Evolutionary conservation across 2,797 vertebrate species (phyloP).

Genomic region (Rachycentron canadum): DNA sequence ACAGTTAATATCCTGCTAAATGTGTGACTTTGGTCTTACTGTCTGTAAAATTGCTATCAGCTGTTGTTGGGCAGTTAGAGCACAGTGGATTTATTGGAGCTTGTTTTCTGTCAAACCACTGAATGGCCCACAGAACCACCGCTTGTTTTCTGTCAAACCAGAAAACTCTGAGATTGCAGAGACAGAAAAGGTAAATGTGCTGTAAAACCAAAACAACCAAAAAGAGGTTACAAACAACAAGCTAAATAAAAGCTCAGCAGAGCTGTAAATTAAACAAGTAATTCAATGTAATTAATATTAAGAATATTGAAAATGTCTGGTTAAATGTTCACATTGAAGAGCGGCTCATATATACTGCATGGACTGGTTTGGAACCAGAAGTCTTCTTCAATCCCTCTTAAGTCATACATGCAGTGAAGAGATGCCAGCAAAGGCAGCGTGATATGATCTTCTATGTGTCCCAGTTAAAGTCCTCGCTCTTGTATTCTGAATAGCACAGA

Average conservation of each 20-base stretch:
- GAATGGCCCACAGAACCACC: too few relatives aligned
- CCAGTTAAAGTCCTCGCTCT: not conserved
- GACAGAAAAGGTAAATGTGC: too few relatives aligned
- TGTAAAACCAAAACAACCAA: not conserved
- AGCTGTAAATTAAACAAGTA: not conserved
- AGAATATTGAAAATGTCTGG: not conserved
- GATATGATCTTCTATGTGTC: constrained; percentile 1
- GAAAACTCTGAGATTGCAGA: too few relatives aligned
- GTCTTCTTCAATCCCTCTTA: not conserved
- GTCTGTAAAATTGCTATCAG: too few relatives aligned
- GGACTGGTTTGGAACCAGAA: not conserved
- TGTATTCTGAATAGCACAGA: not conserved
- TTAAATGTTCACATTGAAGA: not conserved
- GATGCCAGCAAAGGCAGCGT: not conserved
- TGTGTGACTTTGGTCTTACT: not conserved
- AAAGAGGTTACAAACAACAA: not conserved
- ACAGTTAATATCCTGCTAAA: not conserved
- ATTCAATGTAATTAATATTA: not conserved
- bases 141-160: too few relatives aligned
- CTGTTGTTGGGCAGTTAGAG: not conserved
- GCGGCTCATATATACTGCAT: not conserved
- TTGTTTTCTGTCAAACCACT: not conserved
- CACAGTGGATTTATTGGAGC: not conserved
- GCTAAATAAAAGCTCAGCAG: not conserved
- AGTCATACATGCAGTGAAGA: not conserved